Evolutionary conservation across 2,888 invertebrate genomes (phyloP).

Genomic region (Dasysyrphus tricinctus): DNA sequence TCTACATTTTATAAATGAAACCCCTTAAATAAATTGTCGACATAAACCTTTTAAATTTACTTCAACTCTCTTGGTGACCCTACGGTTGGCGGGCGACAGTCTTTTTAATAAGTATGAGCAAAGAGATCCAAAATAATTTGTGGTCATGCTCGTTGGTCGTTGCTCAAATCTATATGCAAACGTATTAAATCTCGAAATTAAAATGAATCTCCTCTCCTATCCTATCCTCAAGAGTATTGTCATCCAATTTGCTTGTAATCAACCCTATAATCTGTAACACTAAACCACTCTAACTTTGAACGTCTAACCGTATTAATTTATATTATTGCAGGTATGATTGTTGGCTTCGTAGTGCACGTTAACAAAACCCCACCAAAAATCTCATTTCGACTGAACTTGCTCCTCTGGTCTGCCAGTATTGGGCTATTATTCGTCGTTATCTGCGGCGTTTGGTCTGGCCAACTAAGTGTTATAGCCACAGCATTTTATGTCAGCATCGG

Average conservation of each 20-base stretch:
- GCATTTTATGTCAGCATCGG: slow-evolving; percentile 91
- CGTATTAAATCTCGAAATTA: slow-evolving; percentile 26
- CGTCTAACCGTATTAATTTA: background rate
- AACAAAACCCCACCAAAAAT: slow-evolving; percentile 87
- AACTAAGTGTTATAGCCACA: slow-evolving; percentile 87
- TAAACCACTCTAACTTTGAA: background rate
- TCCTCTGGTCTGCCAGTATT: slow-evolving; percentile 87
- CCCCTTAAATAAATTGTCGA: background rate
- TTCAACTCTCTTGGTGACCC: background rate
- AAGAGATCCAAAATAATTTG: slow-evolving; percentile 12
- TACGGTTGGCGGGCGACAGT: background rate
- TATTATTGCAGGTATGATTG: slow-evolving; percentile 85
- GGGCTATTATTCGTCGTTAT: slow-evolving; percentile 87
- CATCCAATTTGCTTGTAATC: slow-evolving; percentile 31
- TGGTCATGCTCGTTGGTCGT: background rate
- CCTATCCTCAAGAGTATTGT: slow-evolving; percentile 5
- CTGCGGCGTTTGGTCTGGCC: slow-evolving; percentile 88
- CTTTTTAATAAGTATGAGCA: background rate
- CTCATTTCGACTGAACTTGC: slow-evolving; percentile 85
- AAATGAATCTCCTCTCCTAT: slow-evolving; percentile 15
- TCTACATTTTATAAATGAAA: background rate
- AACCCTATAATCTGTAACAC: slow-evolving; percentile 16
- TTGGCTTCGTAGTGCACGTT: slow-evolving; percentile 89
- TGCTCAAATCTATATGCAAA: slow-evolving; percentile 11
- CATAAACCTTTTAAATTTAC: background rate